phyloP scores from a whole-genome alignment of 2,113 vertebrate genomes.

The Candoia aspera region DNA sequence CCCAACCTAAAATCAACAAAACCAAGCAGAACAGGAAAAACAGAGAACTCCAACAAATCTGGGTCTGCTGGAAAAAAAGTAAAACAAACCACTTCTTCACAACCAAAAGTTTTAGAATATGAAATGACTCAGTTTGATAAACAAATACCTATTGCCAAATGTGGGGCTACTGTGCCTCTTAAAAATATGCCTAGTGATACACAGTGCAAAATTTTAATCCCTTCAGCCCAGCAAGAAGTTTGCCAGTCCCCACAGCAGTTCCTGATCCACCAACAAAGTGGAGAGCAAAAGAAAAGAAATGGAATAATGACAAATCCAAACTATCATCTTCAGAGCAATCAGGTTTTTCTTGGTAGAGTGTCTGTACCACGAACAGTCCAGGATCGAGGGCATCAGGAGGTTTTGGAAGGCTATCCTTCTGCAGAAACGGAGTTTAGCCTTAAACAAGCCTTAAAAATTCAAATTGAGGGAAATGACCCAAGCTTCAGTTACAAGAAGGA shows the following conservation, averaged over 20 bases:
- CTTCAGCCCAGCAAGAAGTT: conserved; percentile 80
- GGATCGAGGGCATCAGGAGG: conserved; percentile 88
- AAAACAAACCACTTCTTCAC: conserved; percentile 81
- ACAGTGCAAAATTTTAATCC: conserved; percentile 85
- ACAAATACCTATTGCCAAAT: conserved; percentile 81
- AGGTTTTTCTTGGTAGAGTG: conserved; percentile 92
- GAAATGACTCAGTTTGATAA: conserved; percentile 98
- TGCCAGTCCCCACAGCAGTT: conserved; percentile 84
- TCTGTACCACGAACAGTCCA: conserved; percentile 88
- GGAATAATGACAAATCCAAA: conserved; percentile 99
- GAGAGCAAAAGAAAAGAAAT: conserved; percentile 91
- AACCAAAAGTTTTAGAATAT: conserved; percentile 91
- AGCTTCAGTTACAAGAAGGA: conserved; percentile 98
- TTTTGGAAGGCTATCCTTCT: conserved; percentile 89
- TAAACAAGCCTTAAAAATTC: conserved; percentile 98
- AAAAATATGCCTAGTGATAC: conserved; percentile 73
- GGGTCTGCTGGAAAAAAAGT: conserved; percentile 85
- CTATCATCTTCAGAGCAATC: conserved; percentile 94
- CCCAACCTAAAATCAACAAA: conserved; percentile 88
- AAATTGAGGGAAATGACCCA: conserved; percentile 91
- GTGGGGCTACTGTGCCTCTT: conserved; percentile 76
- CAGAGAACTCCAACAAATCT: conserved; percentile 79
- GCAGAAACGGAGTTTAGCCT: conserved; percentile 94
- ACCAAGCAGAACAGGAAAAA: conserved; percentile 81
- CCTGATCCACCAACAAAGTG: conserved; percentile 89